Evolutionary conservation across 2,113 vertebrate genomes (phyloP).

Genomic region (Psittacara wagleri): DNA sequence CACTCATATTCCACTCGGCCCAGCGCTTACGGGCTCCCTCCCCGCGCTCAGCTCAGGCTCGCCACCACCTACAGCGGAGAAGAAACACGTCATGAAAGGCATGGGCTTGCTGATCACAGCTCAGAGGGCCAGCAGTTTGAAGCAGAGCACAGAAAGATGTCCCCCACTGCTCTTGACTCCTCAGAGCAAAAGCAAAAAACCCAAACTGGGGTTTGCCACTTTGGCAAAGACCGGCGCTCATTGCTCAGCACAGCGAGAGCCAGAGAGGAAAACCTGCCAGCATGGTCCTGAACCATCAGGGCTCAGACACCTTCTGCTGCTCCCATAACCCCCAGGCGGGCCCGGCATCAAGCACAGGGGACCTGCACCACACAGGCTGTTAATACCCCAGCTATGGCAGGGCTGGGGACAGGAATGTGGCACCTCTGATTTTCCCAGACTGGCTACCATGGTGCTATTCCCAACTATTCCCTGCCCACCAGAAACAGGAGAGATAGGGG

Average conservation of each 20-base stretch:
- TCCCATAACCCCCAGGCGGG: too few species aligned
- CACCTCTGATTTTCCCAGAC: neutral
- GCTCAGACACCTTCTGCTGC: neutral
- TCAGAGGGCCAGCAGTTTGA: neutral
- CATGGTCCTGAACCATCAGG: neutral
- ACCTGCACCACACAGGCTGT: fast-evolving
- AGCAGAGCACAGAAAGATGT: neutral
- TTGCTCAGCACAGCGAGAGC: neutral
- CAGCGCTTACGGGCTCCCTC: neutral
- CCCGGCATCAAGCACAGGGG: too few species aligned
- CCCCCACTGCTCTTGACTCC: fast-evolving
- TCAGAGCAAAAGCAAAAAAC: neutral
- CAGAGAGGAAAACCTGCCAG: neutral
- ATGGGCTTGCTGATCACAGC: fast-evolving
- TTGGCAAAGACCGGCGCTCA: fast-evolving
- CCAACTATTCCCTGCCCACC: neutral
- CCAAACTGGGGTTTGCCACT: neutral
- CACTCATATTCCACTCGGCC: slow-evolving; percentile 44
- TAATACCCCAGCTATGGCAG: neutral
- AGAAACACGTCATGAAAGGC: neutral
- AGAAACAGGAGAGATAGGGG: neutral
- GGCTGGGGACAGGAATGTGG: neutral
- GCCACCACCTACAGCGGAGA: neutral
- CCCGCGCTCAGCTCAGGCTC: neutral
- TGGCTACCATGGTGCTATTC: neutral